A percentile compares a stretch with the other conserved stretches of the same genome.
Evolutionary conservation across 2,888 invertebrate species (phyloP).

Genomic region (Epinotia nisella): DNA sequence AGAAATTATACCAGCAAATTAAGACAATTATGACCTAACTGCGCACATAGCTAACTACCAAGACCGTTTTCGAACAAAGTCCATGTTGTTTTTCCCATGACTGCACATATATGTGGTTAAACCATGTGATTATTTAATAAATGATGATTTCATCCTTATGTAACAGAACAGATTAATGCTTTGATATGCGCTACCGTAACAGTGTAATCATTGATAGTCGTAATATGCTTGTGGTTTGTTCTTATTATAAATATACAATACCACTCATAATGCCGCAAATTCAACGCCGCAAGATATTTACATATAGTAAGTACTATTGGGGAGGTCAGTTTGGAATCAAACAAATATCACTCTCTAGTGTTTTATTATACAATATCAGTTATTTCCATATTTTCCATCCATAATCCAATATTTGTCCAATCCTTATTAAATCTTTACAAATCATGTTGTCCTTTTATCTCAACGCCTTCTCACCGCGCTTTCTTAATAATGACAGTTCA

Average conservation of each 20-base stretch:
- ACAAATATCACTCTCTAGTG: no score
- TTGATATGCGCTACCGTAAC: constrained; percentile 7
- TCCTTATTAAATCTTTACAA: no score
- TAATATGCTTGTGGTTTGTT: background rate
- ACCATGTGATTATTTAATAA: constrained; percentile 18
- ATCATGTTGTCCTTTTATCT: no score
- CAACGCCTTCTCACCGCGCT: no score
- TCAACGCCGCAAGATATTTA: no score
- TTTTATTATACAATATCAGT: no score
- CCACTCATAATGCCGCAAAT: no score
- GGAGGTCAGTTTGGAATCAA: no score
- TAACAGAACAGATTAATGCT: background rate
- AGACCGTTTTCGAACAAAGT: constrained; percentile 32
- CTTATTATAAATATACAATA: background rate
- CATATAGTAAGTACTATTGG: no score
- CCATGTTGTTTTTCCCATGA: constrained; percentile 25
- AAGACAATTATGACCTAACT: constrained; percentile 6
- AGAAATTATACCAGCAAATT: constrained; percentile 12
- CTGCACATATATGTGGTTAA: constrained; percentile 6
- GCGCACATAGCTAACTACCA: background rate
- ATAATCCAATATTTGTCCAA: no score
- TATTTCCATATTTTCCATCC: no score
- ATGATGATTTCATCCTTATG: constrained; percentile 23
- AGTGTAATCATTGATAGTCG: constrained; percentile 1
- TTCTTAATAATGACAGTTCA: no score